Evolutionary conservation across 2,888 invertebrate genomes (phyloP), one percentile per base, ranked within the genome.

Genomic region (Barypeithes pellucidus): DNA sequence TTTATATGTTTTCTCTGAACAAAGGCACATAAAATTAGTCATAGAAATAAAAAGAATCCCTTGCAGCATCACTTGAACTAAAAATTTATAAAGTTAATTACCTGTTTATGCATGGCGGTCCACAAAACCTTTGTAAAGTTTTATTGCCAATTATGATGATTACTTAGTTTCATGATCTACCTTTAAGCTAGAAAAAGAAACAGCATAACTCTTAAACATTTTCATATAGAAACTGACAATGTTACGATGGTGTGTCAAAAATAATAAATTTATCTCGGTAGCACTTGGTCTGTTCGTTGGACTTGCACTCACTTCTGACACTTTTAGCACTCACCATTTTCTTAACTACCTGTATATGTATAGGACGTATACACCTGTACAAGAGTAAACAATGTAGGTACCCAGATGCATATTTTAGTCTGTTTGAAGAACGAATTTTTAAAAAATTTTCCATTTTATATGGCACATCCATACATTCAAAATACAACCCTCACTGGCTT

Each of bases 1-100:
- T 43, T 61, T 45, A 16, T 16, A 61, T 24, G 9, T 45, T 61
- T 43, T 61, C 24, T 22, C 29, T 61, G 24, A 43, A 43, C 61
- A 61, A 61, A 61, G 45, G 41, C 61, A 29, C 24, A 61, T 61
- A 61, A 41, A 61, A 61, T 61, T 61, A 41, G 61, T 61, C 61
- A 61, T 61, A 61, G 41, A 61, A 45, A 43, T 61, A 61, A 61
- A 61, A 45, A 3, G 43, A 45, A 16, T 45, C 43, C 29, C 61
- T 14, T 43, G 45, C 45, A 61, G 45, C 45, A 45, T 39, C 24
- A 45, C 45, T 45, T 29, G 16, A 45, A 43, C 61, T 29, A 18
- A 61, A 45, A 45, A 29, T 45, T 45, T 61, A 24, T 29, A 61
- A 61, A 61, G 29, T 61, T 61, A 45, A 61, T 61, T 61, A 61